Evolutionary conservation across 2,797 vertebrate genomes (phyloP).

Genomic region (Allobates femoralis): DNA sequence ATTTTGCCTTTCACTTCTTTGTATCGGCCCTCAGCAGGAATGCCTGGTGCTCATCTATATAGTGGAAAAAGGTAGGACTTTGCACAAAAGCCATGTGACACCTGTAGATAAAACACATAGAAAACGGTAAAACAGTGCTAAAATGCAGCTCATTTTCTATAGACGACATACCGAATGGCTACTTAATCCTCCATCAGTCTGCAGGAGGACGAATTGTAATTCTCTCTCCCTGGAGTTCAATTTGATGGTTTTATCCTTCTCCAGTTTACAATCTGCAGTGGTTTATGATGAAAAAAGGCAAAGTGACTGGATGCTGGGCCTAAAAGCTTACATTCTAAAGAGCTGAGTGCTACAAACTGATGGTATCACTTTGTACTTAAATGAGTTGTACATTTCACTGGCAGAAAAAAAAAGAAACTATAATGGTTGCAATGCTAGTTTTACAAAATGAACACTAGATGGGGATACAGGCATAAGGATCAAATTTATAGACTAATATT

Average conservation of each 20-base stretch:
- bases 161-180: no score
- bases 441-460: not conserved
- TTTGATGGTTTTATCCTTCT: no score
- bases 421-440: no score
- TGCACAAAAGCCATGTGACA: conserved; percentile 38
- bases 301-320: no score
- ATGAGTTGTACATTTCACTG: not conserved
- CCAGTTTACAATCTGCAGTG: no score
- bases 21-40: not conserved
- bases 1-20: not conserved
- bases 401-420: not conserved
- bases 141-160: no score
- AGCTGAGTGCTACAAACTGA: no score
- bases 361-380: not conserved
- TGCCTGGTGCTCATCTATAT: conserved; percentile 8
- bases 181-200: no score
- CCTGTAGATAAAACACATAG: not conserved
- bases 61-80: conserved; percentile 44
- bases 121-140: not conserved
- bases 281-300: no score
- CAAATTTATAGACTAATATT: not conserved
- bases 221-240: no score
- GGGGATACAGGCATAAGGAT: not conserved
- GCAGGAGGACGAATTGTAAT: no score
- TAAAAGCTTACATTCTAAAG: no score